Conservation (phyloP, 2,113 vertebrate genomes). For the Progne subis region DNA sequence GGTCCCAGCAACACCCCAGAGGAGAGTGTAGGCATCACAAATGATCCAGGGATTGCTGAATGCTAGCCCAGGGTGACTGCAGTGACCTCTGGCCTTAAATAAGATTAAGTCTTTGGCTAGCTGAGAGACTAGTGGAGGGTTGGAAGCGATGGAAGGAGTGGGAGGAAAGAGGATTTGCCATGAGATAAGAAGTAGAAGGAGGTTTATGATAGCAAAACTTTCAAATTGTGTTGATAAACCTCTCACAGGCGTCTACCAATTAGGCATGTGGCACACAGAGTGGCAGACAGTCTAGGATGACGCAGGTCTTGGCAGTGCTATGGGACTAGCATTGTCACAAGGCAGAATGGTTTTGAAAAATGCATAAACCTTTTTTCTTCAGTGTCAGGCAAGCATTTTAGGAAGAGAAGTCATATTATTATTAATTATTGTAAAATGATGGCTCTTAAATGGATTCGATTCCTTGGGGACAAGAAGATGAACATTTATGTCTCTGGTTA, state of each 20-base stretch:
- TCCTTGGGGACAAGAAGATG: background rate
- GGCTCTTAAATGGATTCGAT: background rate
- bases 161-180: background rate
- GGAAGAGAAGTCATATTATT: background rate
- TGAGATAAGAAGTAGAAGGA: background rate
- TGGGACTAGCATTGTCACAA: slow-evolving; percentile 29
- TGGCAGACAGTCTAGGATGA: background rate
- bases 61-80: background rate
- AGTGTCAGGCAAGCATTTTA: background rate
- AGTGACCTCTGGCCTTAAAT: background rate
- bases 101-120: background rate
- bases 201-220: background rate
- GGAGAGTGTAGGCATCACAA: background rate
- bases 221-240: background rate
- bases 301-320: background rate
- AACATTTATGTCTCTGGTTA: background rate
- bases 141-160: background rate
- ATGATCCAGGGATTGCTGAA: background rate
- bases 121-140: background rate
- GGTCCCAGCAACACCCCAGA: background rate
- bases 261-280: background rate
- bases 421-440: background rate
- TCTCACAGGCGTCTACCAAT: background rate
- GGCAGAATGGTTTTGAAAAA: background rate
- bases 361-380: background rate